These are phyloP conservation scores for Nothocercus julius DNA, from an alignment of 2,113 vertebrate species.

Conservation along the genomic window DNA sequence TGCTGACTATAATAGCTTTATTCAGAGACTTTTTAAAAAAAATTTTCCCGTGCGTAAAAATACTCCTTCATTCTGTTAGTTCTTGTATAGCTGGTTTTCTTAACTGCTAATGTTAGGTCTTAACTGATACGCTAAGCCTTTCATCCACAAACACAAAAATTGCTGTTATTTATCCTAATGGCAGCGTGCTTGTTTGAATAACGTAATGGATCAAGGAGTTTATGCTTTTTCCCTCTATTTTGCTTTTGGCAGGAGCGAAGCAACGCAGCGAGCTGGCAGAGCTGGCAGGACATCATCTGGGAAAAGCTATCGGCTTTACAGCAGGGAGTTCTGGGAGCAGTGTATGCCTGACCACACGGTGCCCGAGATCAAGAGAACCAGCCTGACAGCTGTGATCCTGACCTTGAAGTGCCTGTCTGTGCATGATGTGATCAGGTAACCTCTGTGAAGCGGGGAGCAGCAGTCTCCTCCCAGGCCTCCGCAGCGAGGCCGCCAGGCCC, in stretches of 20 bases:
- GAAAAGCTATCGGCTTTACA: slow-evolving; percentile 91
- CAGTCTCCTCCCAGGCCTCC: neutral
- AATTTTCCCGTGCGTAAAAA: neutral
- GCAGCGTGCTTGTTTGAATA: neutral
- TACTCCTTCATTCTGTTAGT: neutral
- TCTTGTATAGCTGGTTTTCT: neutral
- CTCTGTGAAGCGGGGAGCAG: neutral
- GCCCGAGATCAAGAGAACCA: slow-evolving; percentile 94
- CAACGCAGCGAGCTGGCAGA: slow-evolving; percentile 89
- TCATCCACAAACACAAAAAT: neutral
- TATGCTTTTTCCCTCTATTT: neutral
- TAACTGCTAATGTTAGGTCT: neutral
- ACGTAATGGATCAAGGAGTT: neutral
- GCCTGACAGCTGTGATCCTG: slow-evolving; percentile 91
- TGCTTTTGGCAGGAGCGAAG: slow-evolving; percentile 85
- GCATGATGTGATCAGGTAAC: slow-evolving; percentile 95
- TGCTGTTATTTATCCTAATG: neutral
- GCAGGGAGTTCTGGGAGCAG: slow-evolving; percentile 91
- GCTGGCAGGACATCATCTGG: slow-evolving; percentile 91
- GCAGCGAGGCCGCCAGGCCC: neutral
- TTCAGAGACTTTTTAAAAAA: neutral
- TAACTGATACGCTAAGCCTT: neutral
- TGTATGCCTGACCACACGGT: slow-evolving; percentile 94
- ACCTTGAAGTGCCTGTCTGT: slow-evolving; percentile 94
- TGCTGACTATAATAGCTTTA: neutral